These are phyloP conservation scores for Xenopus laevis DNA, from an alignment of 2,113 vertebrate genomes.

Conservation along the genomic window DNA sequence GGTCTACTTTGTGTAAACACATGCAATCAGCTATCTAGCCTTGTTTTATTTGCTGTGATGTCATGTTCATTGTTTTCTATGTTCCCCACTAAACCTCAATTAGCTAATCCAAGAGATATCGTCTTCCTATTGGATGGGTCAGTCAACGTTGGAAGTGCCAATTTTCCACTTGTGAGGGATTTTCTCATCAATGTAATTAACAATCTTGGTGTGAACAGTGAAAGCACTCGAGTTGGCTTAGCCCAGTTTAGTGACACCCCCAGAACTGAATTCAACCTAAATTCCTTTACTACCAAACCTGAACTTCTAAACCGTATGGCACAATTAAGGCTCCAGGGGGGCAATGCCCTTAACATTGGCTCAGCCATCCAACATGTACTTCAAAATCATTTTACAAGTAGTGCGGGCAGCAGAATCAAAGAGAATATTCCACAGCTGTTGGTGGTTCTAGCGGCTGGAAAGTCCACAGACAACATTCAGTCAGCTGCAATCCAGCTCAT, in stretches of 20 bases:
- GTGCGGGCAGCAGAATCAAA: slow-evolving; percentile 77
- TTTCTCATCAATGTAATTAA: slow-evolving; percentile 82
- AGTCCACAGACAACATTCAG: slow-evolving; percentile 71
- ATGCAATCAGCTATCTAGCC: slow-evolving; percentile 48
- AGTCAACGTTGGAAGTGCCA: slow-evolving; percentile 74
- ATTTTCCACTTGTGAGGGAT: slow-evolving; percentile 80
- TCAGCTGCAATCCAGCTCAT: slow-evolving; percentile 71
- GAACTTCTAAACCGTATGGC: slow-evolving; percentile 73
- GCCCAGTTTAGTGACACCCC: slow-evolving; percentile 85
- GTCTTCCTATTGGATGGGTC: slow-evolving; percentile 97
- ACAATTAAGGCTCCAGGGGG: slow-evolving; percentile 76
- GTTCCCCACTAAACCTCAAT: slow-evolving; percentile 62
- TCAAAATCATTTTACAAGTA: slow-evolving; percentile 72
- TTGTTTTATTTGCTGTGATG: slow-evolving; percentile 53
- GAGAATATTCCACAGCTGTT: slow-evolving; percentile 80
- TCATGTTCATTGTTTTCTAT: slow-evolving; percentile 69
- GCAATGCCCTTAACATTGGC: slow-evolving; percentile 76
- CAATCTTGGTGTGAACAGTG: slow-evolving; percentile 77
- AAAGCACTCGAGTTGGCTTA: slow-evolving; percentile 80
- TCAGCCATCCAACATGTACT: slow-evolving; percentile 78
- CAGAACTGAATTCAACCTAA: slow-evolving; percentile 83
- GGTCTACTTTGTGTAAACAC: slow-evolving; percentile 54
- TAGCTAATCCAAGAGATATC: slow-evolving; percentile 81
- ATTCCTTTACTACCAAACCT: slow-evolving; percentile 69
- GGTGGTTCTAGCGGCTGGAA: slow-evolving; percentile 79